Base-by-base conservation (phyloP, 30 jellyfish, hydroid and myxozoan genomes). In the Chrysaora quinquecirrha region DNA sequence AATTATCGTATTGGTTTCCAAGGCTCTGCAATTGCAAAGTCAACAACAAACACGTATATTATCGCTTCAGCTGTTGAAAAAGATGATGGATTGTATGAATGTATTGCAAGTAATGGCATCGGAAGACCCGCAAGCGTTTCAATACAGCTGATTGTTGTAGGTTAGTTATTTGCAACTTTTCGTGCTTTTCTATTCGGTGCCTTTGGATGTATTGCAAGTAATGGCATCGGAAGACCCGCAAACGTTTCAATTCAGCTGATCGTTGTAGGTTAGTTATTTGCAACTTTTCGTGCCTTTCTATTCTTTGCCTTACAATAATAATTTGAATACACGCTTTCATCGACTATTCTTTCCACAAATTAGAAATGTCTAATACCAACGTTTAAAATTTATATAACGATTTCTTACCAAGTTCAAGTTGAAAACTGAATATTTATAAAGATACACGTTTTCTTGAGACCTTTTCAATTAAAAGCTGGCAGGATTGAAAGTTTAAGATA, bases 141-240 rank as follows among this genome's bases (percentile, higher is more conserved):
- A 24, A 48, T 46, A 29, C 62, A 30, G 29, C 73, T 86, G 3
- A 49, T 86, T 60, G 86, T 76, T 31, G 96, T 76, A 7, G 96
- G 96, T 86, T 31, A 60, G 96, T 65, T 14, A 38, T 6, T 86
- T 64, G 97, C 79, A 46, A n/a, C n/a, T n/a, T n/a, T n/a, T n/a
- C n/a, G n/a, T n/a, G n/a, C n/a, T n/a, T n/a, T n/a, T n/a, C n/a
- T n/a, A n/a, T n/a, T n/a, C n/a, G n/a, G n/a, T n/a, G n/a, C n/a
- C n/a, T n/a, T n/a, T n/a, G n/a, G n/a, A n/a, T 92, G 98, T 64
- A 69, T 83, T 25, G 95, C 98, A 23, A 80, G 71, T 48, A 92
- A 92, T 74, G 84, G 84, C 71, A 72, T 83, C 32, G 94, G 94
- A 74, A 30, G 10, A 7, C 80, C 79, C 3, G 75, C 32, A 24